A percentile compares a stretch with the other conserved stretches of the same genome.
Evolutionary conservation across 2,888 invertebrate genomes (phyloP).

Genomic region (Alsophila aescularia): DNA sequence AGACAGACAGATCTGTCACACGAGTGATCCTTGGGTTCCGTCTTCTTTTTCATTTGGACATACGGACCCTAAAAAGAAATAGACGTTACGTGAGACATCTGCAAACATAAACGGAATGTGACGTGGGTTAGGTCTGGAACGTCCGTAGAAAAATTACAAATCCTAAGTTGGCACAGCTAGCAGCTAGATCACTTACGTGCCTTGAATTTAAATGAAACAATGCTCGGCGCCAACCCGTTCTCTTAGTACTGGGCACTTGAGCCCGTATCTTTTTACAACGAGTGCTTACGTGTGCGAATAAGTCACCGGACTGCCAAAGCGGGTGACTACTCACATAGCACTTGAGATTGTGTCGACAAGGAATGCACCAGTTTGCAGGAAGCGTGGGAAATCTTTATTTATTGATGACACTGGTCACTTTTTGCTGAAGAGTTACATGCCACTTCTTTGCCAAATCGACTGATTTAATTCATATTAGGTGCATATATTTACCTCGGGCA

Average conservation of each 20-base stretch:
- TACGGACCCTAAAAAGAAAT: too few species aligned
- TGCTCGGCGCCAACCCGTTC: constrained; percentile 11
- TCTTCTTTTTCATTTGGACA: too few species aligned
- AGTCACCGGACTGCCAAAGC: background rate
- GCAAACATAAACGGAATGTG: constrained; percentile 5
- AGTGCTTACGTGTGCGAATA: constrained; percentile 18
- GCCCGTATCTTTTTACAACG: constrained; percentile 18
- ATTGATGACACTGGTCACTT: background rate
- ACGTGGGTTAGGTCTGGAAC: background rate
- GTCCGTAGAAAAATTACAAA: constrained; percentile 25
- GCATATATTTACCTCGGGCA: too few species aligned
- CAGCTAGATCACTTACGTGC: constrained; percentile 28
- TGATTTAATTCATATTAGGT: too few species aligned
- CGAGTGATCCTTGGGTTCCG: too few species aligned
- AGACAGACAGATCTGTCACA: too few species aligned
- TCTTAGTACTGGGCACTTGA: constrained; percentile 1
- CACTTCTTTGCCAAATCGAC: too few species aligned
- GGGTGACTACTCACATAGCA: constrained; percentile 1
- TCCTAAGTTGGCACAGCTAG: constrained; percentile 20
- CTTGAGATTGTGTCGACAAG: background rate
- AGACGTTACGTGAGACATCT: background rate
- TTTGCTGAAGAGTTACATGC: background rate
- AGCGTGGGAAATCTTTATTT: constrained; percentile 3
- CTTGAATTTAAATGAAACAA: constrained; percentile 27
- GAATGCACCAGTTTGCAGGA: background rate